Conservation (phyloP, 2,797 vertebrate genomes). For the Gallinago nigripennis region DNA sequence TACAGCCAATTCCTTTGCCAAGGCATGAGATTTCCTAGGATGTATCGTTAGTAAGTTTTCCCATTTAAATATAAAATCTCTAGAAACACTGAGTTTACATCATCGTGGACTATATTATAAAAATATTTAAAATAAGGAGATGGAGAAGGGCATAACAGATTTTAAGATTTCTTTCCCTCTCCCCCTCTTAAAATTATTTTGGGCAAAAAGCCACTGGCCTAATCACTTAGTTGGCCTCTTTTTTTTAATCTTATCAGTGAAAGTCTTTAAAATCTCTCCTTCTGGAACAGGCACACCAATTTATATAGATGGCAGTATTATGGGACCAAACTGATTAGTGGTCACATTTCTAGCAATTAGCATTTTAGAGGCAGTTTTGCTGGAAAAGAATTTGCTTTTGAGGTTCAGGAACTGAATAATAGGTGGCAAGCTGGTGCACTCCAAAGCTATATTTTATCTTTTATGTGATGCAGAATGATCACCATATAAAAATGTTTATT, state of each 20-base stretch:
- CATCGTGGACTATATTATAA: neutral
- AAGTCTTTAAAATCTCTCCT: neutral
- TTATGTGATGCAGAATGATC: neutral
- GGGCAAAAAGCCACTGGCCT: neutral
- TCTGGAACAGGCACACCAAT: neutral
- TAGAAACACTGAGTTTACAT: neutral
- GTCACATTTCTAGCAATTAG: constrained; percentile 19
- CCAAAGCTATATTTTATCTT: neutral
- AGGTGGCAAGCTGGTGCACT: neutral
- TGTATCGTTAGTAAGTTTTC: neutral
- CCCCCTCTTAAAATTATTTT: neutral
- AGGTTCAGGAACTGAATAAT: neutral
- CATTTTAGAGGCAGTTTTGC: neutral
- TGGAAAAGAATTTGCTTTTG: constrained; percentile 39
- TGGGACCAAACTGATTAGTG: neutral
- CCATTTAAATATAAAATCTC: neutral
- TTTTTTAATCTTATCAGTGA: neutral
- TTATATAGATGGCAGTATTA: neutral
- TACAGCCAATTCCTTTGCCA: neutral
- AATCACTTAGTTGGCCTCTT: neutral
- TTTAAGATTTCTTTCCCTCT: neutral
- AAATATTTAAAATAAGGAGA: neutral
- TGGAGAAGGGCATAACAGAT: neutral
- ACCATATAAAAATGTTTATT: neutral
- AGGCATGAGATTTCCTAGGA: neutral